Evolutionary conservation across 2,113 vertebrate genomes (phyloP), one percentile per base, ranked within the genome.

Genomic region (Colistium nudipinnis): DNA sequence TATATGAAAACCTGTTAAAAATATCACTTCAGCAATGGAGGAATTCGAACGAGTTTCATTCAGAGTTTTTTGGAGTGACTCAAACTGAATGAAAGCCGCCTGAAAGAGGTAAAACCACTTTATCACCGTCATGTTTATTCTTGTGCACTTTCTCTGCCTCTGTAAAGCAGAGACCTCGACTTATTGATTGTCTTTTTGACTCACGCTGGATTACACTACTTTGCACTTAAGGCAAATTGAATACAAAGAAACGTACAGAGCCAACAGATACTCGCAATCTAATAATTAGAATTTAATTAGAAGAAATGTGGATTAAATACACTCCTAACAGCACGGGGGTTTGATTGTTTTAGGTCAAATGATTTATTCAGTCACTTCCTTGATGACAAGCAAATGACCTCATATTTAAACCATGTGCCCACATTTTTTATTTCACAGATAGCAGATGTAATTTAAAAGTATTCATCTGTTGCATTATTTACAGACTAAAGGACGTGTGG

Each of bases 121-220:
- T n/a, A 14, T 13, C 24, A 10, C 38, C 74, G 52, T 73, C 62
- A 22, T 56, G 20, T 69, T 76, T 69, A 48, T 60, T 45, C 10
- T 35, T 55, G 39, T 59, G 64, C 65, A 74, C 78, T 83, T 76
- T 72, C 53, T 80, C 63, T 70, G 56, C 73, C 54, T 81, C 60
- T 45, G 69, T 79, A 43, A 82, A 86, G 78, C 62, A 73, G 61
- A 62, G 62, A 74, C 70, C 70, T 81, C 36, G 62, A 90, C 62
- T 67, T 47, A 51, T 64, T 81, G 79, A 83, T 69, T 75, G 74
- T 78, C 49, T 76, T 64, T 74, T 77, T 71, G 51, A 64, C 45
- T 51, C 33, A 38, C n/a, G 39, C 47, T 74, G 49, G 10, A 47
- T 71, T 62, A 74, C 28, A 49, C 30, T 35, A 38, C 41, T 24